Evolutionary conservation across 2,888 invertebrate genomes (phyloP).

Genomic region (Apoda limacodes): DNA sequence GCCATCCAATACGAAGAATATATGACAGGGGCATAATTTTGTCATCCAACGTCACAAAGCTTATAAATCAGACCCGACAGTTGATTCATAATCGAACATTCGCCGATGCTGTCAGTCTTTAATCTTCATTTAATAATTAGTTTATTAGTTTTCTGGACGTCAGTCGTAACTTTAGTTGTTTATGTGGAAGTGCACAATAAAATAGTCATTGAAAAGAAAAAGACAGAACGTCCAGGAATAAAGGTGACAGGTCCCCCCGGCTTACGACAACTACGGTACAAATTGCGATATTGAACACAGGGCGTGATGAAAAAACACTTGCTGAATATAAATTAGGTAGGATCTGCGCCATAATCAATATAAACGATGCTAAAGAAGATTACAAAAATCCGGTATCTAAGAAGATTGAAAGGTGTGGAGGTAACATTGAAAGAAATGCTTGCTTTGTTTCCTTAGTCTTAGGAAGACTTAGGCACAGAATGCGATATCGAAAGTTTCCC

Average conservation of each 20-base stretch:
- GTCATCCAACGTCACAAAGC: constrained; percentile 34
- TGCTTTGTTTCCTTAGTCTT: too few species aligned
- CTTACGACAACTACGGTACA: constrained; percentile 66
- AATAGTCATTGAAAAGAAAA: constrained; percentile 44
- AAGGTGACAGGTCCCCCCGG: constrained; percentile 62
- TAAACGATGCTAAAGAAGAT: constrained; percentile 70
- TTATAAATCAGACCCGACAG: constrained; percentile 32
- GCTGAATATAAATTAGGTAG: constrained; percentile 70
- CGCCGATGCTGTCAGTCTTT: too few species aligned
- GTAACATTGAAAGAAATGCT: too few species aligned
- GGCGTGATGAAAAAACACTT: constrained; percentile 71
- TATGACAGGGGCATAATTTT: constrained; percentile 45
- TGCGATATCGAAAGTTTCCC: too few species aligned
- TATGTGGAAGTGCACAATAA: constrained; percentile 49
- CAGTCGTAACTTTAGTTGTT: too few species aligned
- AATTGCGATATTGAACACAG: constrained; percentile 69
- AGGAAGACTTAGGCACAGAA: constrained; percentile 5
- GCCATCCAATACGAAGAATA: constrained; percentile 35
- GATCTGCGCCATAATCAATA: constrained; percentile 69
- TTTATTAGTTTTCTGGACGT: too few species aligned
- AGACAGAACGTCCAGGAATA: constrained; percentile 47
- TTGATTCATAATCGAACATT: constrained; percentile 22
- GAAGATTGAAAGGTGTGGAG: constrained; percentile 37
- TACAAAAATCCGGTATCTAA: constrained; percentile 68
- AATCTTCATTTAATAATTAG: too few species aligned